Evolutionary conservation across 1,140 invertebrate genomes (phyloP).

Genomic region (Caenorhabditis elegans): DNA sequence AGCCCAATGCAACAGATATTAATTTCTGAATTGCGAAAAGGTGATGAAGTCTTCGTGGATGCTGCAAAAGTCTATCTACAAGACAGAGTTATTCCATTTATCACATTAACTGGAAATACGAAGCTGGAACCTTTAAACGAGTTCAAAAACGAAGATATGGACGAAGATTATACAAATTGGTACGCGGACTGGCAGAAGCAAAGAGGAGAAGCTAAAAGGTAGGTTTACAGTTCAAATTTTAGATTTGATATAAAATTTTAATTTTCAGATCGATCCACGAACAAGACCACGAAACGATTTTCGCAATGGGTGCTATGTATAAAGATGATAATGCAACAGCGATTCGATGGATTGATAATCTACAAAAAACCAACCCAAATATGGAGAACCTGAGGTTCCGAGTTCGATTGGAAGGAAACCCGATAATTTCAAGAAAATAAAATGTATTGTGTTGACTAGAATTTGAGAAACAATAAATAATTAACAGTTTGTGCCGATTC

Average conservation of each 20-base stretch:
- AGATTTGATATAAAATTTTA: background rate
- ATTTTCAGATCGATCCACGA: conserved; percentile 9
- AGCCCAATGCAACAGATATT: conserved; percentile 14
- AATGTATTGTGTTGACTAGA: no score
- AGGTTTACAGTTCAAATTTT: background rate
- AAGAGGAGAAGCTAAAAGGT: background rate
- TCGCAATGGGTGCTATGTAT: conserved; percentile 25
- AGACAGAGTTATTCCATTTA: background rate
- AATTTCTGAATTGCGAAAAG: background rate
- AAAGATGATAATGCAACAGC: conserved; percentile 73
- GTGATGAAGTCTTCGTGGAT: conserved; percentile 42
- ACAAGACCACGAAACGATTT: conserved; percentile 38
- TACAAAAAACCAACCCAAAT: conserved; percentile 78
- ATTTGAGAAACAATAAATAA: no score
- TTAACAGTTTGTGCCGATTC: no score
- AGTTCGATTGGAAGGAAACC: conserved; percentile 15
- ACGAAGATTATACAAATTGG: conserved; percentile 38
- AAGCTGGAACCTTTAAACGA: background rate
- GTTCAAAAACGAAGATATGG: conserved; percentile 6
- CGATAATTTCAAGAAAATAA: background rate
- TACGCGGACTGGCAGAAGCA: conserved; percentile 31
- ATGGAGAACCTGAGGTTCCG: conserved; percentile 67
- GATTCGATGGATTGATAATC: conserved; percentile 84
- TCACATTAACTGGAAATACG: conserved; percentile 11
- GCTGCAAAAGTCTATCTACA: conserved; percentile 12